Evolutionary conservation across 2,888 invertebrate species (phyloP), one percentile per base, ranked within the genome.

Genomic region (Germaria angustata): DNA sequence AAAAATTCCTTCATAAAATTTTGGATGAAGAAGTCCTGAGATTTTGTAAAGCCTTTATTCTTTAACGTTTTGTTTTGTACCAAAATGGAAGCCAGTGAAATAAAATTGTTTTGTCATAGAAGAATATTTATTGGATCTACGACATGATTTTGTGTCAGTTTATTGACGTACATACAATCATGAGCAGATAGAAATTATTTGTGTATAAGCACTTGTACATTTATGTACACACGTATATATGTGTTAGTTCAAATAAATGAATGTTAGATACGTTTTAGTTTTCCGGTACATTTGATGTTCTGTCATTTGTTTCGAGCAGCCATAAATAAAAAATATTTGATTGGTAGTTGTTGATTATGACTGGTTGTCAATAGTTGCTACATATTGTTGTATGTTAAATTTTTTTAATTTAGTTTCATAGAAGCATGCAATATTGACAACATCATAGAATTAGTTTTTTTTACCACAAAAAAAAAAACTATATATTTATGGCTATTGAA

Each of bases 271-370:
- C 24, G 5, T 68, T 53, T 59, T 46, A 13, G 34, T 59, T 71
- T 44, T 9, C 8, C 22, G 11, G 15, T 22, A 24, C 51, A 51
- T 28, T 41, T 13, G 22, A 8, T 22, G 32, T 44, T 44, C 20
- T 46, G 15, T n/a, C 39, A 61, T 39, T 44, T 41, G 22, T 49
- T 22, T 22, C 9, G 17, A 63, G 28, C 8, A 49, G 7, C 34
- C 20, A 65, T 73, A 28, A 63, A 44, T 51, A 41, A 63, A 63
- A 15, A 51, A 15, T 22, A 32, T 76, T 55, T 68, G 36, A 49
- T 68, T 76, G 46, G 2, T 32, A 39, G 15, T n/a, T 41, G 20
- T 73, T 68, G 59, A 76, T 76, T 76, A 59, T 76, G 66, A 51
- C 41, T 59, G 41, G 28, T 32, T 68, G 59, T 76, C 76, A 51